phyloP scores from a whole-genome alignment of 2,113 vertebrate species.

The Campylomormyrus numenius region DNA sequence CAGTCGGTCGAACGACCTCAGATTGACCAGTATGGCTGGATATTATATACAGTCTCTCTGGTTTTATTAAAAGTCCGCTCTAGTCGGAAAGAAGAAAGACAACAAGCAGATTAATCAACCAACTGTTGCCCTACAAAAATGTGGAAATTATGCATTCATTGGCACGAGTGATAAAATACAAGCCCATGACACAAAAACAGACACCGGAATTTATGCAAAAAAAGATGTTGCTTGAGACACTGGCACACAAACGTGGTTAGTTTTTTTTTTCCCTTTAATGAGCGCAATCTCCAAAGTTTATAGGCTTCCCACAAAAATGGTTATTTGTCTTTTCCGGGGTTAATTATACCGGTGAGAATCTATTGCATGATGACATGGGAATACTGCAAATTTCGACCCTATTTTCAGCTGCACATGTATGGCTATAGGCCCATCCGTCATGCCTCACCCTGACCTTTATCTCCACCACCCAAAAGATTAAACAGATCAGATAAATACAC shows the following conservation, averaged over 20 bases:
- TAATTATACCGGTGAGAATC: not conserved
- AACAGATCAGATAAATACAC: not conserved
- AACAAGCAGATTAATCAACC: conserved; percentile 4
- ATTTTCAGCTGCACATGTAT: not conserved
- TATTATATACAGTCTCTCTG: not conserved
- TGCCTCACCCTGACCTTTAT: not conserved
- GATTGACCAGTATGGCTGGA: not conserved
- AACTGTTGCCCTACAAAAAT: conserved; percentile 3
- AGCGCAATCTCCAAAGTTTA: not conserved
- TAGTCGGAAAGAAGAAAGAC: not conserved
- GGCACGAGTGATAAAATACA: not conserved
- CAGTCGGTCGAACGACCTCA: not conserved
- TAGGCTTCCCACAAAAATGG: not conserved
- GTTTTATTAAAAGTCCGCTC: not conserved
- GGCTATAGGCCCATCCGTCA: not conserved
- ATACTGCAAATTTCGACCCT: not conserved
- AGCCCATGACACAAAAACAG: not conserved
- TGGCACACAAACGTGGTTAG: not conserved
- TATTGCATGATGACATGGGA: not conserved
- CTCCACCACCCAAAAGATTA: not conserved
- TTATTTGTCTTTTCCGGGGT: not conserved
- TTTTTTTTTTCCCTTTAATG: not conserved
- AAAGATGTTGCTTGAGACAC: not conserved
- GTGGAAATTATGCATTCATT: not conserved
- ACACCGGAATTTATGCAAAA: not conserved